phyloP scores from a whole-genome alignment of 2,113 vertebrate genomes.

The Menidia beryllina region DNA sequence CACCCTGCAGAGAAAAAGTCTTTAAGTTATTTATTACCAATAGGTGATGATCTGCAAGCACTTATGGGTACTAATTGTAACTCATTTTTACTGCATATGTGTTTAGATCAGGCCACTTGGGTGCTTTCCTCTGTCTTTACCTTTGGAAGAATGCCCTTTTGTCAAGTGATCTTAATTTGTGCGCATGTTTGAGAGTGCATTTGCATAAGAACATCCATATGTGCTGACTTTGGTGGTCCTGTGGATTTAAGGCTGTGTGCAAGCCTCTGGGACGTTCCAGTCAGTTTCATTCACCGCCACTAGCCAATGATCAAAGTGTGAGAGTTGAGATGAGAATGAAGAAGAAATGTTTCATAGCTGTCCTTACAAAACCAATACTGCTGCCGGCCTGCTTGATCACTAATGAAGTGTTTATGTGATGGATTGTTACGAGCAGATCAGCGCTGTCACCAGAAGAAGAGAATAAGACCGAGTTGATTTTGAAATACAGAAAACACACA shows the following conservation, averaged over 20 bases:
- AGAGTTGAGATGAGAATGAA: constrained; percentile 34
- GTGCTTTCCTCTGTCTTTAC: constrained; percentile 15
- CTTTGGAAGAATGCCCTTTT: constrained; percentile 17
- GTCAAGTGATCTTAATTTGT: not conserved
- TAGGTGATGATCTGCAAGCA: constrained; percentile 13
- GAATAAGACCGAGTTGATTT: constrained; percentile 1
- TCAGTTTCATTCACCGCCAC: constrained; percentile 40
- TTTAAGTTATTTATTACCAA: not conserved
- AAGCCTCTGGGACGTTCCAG: constrained; percentile 36
- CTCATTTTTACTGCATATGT: constrained; percentile 9
- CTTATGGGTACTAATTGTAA: not conserved
- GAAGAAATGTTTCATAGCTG: constrained; percentile 44
- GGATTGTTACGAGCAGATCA: constrained; percentile 32
- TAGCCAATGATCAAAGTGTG: constrained; percentile 54
- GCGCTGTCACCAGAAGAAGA: constrained; percentile 6
- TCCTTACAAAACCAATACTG: constrained; percentile 34
- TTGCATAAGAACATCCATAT: constrained; percentile 21
- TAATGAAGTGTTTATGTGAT: constrained; percentile 56
- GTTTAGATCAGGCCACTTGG: not conserved
- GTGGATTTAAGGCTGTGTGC: constrained; percentile 30
- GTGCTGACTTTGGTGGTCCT: constrained; percentile 26
- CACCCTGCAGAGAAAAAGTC: not conserved
- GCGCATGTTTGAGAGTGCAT: not conserved
- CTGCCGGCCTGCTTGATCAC: constrained; percentile 26
- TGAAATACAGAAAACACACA: constrained; percentile 10